These are phyloP conservation scores for Pyxicephalus adspersus DNA, from an alignment of 2,113 vertebrate genomes.

Conservation along the genomic window DNA sequence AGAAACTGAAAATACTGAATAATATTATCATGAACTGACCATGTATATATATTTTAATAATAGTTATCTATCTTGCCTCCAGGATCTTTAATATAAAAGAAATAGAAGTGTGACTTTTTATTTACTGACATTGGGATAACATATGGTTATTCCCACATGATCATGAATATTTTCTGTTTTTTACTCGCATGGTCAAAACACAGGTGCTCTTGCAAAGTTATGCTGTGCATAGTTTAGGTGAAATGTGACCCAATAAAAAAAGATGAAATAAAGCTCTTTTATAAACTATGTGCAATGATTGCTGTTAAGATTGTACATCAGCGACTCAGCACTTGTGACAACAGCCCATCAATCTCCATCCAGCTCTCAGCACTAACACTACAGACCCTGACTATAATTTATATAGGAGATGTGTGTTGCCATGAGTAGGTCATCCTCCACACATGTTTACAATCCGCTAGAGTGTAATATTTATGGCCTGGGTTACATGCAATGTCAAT, in stretches of 20 bases:
- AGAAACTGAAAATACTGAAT: no score
- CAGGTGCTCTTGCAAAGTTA: neutral
- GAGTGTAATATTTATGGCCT: slow-evolving; percentile 24
- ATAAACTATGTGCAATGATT: neutral
- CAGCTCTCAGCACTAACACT: slow-evolving; percentile 34
- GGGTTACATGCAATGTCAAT: slow-evolving; percentile 37
- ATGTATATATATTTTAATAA: no score
- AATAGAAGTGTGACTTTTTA: no score
- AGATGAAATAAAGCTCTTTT: no score
- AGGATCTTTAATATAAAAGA: no score
- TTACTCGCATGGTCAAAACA: no score
- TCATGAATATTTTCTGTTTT: no score
- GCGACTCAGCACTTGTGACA: slow-evolving; percentile 15
- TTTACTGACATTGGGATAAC: no score
- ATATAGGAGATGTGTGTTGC: slow-evolving; percentile 26
- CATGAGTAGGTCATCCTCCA: slow-evolving; percentile 18
- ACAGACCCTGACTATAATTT: slow-evolving; percentile 25
- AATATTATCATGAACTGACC: no score
- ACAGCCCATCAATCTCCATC: slow-evolving; percentile 28
- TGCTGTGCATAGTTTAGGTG: neutral
- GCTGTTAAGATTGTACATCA: neutral
- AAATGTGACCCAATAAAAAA: neutral
- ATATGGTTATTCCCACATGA: no score
- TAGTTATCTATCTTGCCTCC: no score
- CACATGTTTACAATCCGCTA: neutral